phyloP scores from a whole-genome alignment of 2,113 vertebrate species.

The Gymnogyps californianus region DNA sequence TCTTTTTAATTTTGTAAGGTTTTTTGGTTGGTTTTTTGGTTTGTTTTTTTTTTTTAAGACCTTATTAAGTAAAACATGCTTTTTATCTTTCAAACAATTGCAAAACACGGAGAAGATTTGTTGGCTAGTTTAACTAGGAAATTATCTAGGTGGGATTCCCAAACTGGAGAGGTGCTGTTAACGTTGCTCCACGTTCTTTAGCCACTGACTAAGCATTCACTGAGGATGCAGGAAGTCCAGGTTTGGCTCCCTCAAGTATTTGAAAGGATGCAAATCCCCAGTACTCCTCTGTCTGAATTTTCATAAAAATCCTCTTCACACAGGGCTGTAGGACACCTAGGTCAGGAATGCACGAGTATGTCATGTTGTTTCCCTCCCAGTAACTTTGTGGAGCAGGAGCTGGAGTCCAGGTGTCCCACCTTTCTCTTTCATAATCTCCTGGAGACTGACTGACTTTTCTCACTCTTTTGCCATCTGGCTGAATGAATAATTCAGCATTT shows the following conservation, averaged over 20 bases:
- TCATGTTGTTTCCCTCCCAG: not conserved
- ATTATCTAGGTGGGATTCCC: not conserved
- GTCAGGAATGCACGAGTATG: not conserved
- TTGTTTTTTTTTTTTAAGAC: not conserved
- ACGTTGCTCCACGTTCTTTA: not conserved
- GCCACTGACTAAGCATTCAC: not conserved
- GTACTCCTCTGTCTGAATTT: not conserved
- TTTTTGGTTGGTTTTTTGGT: too few relatives aligned
- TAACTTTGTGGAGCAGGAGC: not conserved
- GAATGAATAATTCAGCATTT: constrained; percentile 18
- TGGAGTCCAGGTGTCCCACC: not conserved
- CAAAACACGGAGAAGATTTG: not conserved
- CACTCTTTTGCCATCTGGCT: constrained; percentile 5
- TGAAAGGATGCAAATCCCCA: not conserved
- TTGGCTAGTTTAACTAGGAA: not conserved
- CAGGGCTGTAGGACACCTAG: not conserved
- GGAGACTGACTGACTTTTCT: not conserved
- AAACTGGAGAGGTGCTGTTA: not conserved
- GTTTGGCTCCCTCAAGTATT: not conserved
- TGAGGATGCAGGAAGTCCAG: not conserved
- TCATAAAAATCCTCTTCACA: not conserved
- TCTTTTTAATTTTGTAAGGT: not conserved
- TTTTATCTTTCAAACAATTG: not conserved
- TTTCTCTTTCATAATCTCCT: not conserved
- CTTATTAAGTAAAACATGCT: not conserved